A percentile compares a stretch with the other conserved stretches of the same genome.
These are phyloP conservation scores for Heliornis fulica DNA, from an alignment of 2,113 vertebrate genomes.

Conservation along the genomic window DNA sequence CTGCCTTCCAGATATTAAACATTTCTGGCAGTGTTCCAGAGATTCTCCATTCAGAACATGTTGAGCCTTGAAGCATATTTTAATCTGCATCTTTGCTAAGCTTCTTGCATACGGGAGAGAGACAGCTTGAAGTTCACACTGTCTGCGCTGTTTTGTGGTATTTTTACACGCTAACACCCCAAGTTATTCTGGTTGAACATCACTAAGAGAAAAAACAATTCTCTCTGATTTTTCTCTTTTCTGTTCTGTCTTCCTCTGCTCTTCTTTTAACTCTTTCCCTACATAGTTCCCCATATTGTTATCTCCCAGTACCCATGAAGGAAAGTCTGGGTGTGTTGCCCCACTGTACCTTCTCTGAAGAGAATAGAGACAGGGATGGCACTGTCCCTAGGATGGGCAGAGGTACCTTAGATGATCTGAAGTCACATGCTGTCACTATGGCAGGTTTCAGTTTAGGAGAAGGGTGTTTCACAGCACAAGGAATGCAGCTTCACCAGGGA, in stretches of 20 bases:
- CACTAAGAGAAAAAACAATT: fast-evolving
- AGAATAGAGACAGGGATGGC: too few relatives aligned
- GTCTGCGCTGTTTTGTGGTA: not conserved
- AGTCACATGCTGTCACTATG: too few relatives aligned
- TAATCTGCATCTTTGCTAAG: not conserved
- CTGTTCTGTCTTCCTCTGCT: not conserved
- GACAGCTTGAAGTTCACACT: not conserved
- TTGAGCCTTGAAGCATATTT: not conserved
- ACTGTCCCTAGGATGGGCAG: too few relatives aligned
- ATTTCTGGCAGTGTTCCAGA: not conserved
- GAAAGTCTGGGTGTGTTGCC: not conserved
- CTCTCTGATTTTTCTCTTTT: not conserved
- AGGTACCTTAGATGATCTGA: not conserved
- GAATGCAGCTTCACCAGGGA: not conserved
- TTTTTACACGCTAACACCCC: not conserved
- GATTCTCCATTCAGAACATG: not conserved
- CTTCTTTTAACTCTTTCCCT: not conserved
- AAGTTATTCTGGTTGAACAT: not conserved
- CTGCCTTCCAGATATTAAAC: not conserved
- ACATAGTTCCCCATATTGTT: not conserved
- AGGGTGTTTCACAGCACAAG: not conserved
- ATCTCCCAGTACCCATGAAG: not conserved
- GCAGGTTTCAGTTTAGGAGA: too few relatives aligned
- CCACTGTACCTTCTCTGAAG: too few relatives aligned
- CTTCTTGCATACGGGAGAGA: not conserved